phyloP scores from a whole-genome alignment of 53 echinoderm and acorn worm genomes.

The Arbacia lixula region DNA sequence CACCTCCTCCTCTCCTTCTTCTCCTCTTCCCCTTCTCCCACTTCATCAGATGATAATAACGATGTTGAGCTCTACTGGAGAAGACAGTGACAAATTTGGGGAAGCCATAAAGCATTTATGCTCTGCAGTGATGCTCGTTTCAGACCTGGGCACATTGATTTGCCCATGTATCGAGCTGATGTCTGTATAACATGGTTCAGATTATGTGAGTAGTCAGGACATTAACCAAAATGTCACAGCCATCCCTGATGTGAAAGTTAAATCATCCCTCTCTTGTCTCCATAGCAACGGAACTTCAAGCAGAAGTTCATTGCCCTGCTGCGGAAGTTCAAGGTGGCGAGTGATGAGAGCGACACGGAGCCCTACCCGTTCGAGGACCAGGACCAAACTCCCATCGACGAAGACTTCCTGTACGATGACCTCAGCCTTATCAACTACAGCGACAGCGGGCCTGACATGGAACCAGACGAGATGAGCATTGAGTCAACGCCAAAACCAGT shows the following conservation, averaged over 20 bases:
- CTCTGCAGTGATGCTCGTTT: too few relatives aligned
- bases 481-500: constrained; percentile 98
- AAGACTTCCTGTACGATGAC: constrained; percentile 96
- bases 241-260: neutral
- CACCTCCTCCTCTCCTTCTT: too few relatives aligned
- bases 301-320: constrained; percentile 98
- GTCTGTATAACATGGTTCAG: neutral
- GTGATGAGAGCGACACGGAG: constrained; percentile 96
- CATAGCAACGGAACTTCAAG: constrained; percentile 98
- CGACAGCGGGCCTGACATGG: constrained; percentile 95
- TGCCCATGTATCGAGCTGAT: too few relatives aligned
- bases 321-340: constrained; percentile 96
- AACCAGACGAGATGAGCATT: constrained; percentile 93
- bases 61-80: too few relatives aligned
- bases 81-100: too few relatives aligned
- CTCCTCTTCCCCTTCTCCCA: too few relatives aligned
- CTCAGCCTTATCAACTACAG: constrained; percentile 88
- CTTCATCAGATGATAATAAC: too few relatives aligned
- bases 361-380: constrained; percentile 89
- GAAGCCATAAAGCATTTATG: too few relatives aligned
- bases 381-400: constrained; percentile 87
- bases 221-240: neutral
- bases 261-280: neutral
- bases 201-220: neutral
- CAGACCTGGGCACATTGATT: too few relatives aligned